These are phyloP conservation scores for Orthosia incerta DNA, from an alignment of 2,888 invertebrate genomes.

Conservation along the genomic window DNA sequence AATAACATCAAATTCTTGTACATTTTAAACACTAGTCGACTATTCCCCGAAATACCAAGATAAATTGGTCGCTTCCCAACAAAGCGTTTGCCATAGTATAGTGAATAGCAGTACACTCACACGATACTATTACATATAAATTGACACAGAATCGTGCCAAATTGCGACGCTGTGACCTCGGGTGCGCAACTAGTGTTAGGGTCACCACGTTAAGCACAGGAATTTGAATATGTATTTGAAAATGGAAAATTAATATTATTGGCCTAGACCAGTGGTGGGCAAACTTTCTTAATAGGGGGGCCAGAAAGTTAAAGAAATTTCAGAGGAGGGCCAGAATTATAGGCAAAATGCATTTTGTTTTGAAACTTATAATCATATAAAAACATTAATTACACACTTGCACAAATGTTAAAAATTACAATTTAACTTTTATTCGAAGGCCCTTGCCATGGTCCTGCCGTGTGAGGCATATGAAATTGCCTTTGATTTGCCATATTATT, in stretches of 20 bases:
- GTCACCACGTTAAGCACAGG: constrained; percentile 30
- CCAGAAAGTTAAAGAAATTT: too few relatives aligned
- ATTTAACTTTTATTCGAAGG: too few relatives aligned
- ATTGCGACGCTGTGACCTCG: constrained; percentile 61
- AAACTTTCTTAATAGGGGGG: too few relatives aligned
- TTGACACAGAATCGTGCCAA: constrained; percentile 62
- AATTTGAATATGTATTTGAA: background rate
- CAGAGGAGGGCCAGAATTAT: too few relatives aligned
- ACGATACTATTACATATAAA: constrained; percentile 64
- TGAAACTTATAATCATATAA: too few relatives aligned
- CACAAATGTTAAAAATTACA: too few relatives aligned
- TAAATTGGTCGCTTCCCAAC: background rate
- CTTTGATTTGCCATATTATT: too few relatives aligned
- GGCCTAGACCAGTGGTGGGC: too few relatives aligned
- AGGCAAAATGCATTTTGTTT: too few relatives aligned
- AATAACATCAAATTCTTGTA: background rate
- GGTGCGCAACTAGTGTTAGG: constrained; percentile 50
- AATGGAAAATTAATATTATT: background rate
- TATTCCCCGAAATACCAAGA: constrained; percentile 1
- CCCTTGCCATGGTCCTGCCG: too few relatives aligned
- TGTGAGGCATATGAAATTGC: too few relatives aligned
- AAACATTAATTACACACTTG: too few relatives aligned
- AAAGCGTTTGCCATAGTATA: constrained; percentile 46
- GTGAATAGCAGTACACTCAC: constrained; percentile 45
- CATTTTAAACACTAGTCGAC: background rate